These are phyloP conservation scores for Eupithecia exiguata DNA, from an alignment of 2,888 invertebrate species.

Conservation along the genomic window DNA sequence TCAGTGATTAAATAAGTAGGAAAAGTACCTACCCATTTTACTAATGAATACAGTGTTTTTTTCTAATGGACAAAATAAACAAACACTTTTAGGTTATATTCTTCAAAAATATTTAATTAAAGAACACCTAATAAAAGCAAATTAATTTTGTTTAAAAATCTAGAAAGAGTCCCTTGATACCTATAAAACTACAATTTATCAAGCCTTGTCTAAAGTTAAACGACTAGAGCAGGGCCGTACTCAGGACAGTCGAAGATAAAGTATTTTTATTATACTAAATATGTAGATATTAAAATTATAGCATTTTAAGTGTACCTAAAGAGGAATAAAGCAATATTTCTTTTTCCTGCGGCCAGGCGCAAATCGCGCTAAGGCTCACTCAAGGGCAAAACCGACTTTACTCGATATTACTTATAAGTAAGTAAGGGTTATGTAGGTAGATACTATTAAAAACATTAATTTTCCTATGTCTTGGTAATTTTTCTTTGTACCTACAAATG, in stretches of 20 bases:
- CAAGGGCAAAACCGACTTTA: no score
- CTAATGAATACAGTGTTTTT: neutral
- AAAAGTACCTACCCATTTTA: no score
- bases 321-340: no score
- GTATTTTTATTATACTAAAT: neutral
- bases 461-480: neutral
- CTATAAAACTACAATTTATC: conserved; percentile 39
- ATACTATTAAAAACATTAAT: neutral
- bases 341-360: no score
- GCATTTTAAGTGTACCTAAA: no score
- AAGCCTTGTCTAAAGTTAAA: conserved; percentile 36
- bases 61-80: neutral
- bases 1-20: no score
- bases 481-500: neutral
- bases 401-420: no score
- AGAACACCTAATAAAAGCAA: conserved; percentile 10
- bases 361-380: no score
- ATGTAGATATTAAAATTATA: no score
- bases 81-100: neutral
- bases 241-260: neutral
- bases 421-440: neutral
- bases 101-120: conserved; percentile 7
- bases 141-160: conserved; percentile 17
- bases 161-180: conserved; percentile 30
- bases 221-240: conserved; percentile 23